Conservation (phyloP, 2,888 invertebrate genomes). For the Augiades crinisus region DNA sequence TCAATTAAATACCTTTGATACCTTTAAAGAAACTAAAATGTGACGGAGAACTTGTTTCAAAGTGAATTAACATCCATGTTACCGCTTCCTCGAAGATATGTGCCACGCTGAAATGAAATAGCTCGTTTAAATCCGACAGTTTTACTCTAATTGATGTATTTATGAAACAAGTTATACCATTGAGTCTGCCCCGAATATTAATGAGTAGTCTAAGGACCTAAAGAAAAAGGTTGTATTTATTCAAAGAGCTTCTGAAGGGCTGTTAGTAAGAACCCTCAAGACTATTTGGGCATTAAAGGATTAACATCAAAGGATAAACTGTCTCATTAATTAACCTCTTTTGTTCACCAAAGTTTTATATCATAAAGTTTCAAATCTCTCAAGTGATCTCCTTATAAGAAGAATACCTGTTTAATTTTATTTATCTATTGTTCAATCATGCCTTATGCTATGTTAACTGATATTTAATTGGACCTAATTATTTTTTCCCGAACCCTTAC, state of each 20-base stretch:
- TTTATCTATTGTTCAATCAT: no score
- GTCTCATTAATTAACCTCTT: slow-evolving; percentile 21
- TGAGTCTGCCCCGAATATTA: slow-evolving; percentile 29
- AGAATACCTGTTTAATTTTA: not conserved
- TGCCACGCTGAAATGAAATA: slow-evolving; percentile 25
- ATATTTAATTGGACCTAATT: not conserved
- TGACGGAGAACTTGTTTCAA: not conserved
- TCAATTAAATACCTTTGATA: no score
- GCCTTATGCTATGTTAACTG: no score
- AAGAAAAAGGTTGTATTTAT: slow-evolving; percentile 18
- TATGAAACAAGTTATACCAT: slow-evolving; percentile 36
- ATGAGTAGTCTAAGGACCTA: slow-evolving; percentile 18
- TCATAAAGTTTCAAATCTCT: no score
- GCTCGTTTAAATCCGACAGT: slow-evolving; percentile 28
- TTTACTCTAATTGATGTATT: slow-evolving; percentile 44
- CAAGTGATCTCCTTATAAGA: no score
- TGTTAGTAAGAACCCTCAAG: slow-evolving; percentile 8
- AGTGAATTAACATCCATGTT: slow-evolving; percentile 4
- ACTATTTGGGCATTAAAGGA: slow-evolving; percentile 5
- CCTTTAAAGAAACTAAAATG: slow-evolving; percentile 1
- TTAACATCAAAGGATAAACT: slow-evolving; percentile 16
- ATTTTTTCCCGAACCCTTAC: no score
- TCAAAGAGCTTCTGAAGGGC: slow-evolving; percentile 2
- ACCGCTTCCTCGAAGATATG: slow-evolving; percentile 30
- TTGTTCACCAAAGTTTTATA: no score